Evolutionary conservation across 2,888 invertebrate genomes (phyloP).

Genomic region (Agrotis clavis): DNA sequence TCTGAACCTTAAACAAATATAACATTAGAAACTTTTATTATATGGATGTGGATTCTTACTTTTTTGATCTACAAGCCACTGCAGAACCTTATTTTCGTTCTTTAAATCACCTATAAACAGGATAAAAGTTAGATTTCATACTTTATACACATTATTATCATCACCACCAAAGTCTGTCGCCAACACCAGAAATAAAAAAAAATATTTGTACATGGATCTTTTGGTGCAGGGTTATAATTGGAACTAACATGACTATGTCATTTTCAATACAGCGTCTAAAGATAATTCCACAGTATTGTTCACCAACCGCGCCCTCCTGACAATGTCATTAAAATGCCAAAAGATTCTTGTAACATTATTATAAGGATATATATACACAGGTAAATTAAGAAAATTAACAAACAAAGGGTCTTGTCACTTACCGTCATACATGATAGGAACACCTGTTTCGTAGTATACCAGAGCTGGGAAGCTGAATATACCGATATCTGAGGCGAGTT

Average conservation of each 20-base stretch:
- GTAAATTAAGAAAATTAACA: slow-evolving; percentile 20
- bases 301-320: not conserved
- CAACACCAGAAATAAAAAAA: slow-evolving; percentile 8
- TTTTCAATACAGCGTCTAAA: not conserved
- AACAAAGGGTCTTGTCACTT: slow-evolving; percentile 81
- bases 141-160: slow-evolving; percentile 24
- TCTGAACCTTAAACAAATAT: slow-evolving; percentile 62
- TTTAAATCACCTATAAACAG: slow-evolving; percentile 97
- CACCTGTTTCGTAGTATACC: slow-evolving; percentile 98
- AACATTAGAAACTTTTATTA: slow-evolving; percentile 77
- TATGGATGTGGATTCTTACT: slow-evolving; percentile 95
- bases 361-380: slow-evolving; percentile 38
- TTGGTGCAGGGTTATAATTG: not conserved
- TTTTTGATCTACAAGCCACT: slow-evolving; percentile 98
- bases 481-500: slow-evolving; percentile 97
- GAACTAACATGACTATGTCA: not conserved
- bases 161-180: slow-evolving; percentile 19
- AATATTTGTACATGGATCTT: not conserved
- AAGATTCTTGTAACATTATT: not conserved
- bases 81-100: slow-evolving; percentile 98
- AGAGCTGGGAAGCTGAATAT: slow-evolving; percentile 98
- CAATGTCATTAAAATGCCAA: not conserved
- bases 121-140: slow-evolving; percentile 74
- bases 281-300: not conserved
- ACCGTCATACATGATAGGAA: slow-evolving; percentile 99